phyloP scores from a whole-genome alignment of 2,113 vertebrate species.

The Triplophysa dalaica region DNA sequence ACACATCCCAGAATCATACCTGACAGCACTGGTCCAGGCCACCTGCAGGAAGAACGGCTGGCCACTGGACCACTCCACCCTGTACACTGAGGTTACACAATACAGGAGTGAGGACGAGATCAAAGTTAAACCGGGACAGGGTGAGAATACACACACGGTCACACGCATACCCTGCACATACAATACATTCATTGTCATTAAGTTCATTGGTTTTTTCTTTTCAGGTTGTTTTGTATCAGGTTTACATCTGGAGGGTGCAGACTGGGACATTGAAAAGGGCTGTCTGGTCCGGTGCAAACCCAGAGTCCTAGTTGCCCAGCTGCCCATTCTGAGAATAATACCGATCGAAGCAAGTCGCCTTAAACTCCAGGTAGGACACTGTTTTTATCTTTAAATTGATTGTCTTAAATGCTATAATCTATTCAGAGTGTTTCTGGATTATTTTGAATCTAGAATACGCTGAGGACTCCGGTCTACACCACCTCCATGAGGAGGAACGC shows the following conservation, averaged over 20 bases:
- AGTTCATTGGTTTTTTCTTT: not conserved
- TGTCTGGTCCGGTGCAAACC: slow-evolving; percentile 85
- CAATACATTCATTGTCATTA: too few relatives aligned
- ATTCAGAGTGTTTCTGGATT: slow-evolving; percentile 14
- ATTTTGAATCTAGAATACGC: slow-evolving; percentile 78
- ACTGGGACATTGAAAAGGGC: slow-evolving; percentile 82
- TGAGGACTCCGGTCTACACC: slow-evolving; percentile 90
- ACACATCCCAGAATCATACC: slow-evolving; percentile 90
- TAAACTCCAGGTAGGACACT: slow-evolving; percentile 78
- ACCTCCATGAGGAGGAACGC: slow-evolving; percentile 89
- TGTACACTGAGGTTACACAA: slow-evolving; percentile 91
- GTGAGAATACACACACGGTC: slow-evolving; percentile 62
- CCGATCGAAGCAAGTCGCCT: slow-evolving; percentile 81
- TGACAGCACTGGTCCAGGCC: slow-evolving; percentile 90
- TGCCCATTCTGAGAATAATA: slow-evolving; percentile 89
- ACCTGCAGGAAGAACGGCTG: slow-evolving; percentile 88
- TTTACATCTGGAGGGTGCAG: slow-evolving; percentile 89
- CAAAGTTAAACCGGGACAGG: slow-evolving; percentile 75
- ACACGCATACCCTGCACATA: not conserved
- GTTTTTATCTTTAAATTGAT: not conserved
- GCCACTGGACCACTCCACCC: slow-evolving; percentile 90
- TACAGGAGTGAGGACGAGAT: slow-evolving; percentile 80
- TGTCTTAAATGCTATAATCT: not conserved
- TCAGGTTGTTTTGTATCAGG: slow-evolving; percentile 89
- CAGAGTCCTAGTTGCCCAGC: slow-evolving; percentile 80